These are phyloP conservation scores for Marmota monax DNA, from an alignment of 2,113 vertebrate genomes.

Conservation along the genomic window DNA sequence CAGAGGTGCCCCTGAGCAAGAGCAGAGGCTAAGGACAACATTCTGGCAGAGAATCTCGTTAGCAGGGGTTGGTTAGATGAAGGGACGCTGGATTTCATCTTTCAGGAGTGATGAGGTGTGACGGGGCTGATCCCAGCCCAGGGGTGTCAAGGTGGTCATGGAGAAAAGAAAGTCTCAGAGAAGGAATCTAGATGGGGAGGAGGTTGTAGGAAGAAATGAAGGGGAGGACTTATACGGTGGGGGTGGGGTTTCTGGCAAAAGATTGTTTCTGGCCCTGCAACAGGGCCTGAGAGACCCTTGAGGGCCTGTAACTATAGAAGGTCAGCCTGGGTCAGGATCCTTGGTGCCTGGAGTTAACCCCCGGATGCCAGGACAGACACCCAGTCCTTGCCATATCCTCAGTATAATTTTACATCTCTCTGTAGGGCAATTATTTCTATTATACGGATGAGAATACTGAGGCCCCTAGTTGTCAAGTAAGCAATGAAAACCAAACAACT, in stretches of 20 bases:
- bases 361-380: neutral
- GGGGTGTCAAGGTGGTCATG: neutral
- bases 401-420: neutral
- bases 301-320: neutral
- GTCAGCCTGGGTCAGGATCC: neutral
- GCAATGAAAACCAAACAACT: neutral
- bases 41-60: neutral
- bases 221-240: neutral
- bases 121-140: neutral
- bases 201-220: neutral
- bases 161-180: neutral
- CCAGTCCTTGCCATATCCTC: neutral
- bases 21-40: neutral
- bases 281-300: too few species aligned
- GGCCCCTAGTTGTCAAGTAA: neutral
- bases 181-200: neutral
- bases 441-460: conserved; percentile 21
- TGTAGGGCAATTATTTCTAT: neutral
- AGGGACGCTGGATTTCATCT: neutral
- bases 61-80: neutral
- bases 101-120: neutral
- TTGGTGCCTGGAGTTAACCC: neutral
- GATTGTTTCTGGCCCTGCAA: neutral
- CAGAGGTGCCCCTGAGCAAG: neutral
- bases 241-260: neutral